Percentiles rank a stretch among this genome's conserved stretches.
Evolutionary conservation across 2,113 vertebrate genomes (phyloP).

Genomic region (Mobula hypostoma): DNA sequence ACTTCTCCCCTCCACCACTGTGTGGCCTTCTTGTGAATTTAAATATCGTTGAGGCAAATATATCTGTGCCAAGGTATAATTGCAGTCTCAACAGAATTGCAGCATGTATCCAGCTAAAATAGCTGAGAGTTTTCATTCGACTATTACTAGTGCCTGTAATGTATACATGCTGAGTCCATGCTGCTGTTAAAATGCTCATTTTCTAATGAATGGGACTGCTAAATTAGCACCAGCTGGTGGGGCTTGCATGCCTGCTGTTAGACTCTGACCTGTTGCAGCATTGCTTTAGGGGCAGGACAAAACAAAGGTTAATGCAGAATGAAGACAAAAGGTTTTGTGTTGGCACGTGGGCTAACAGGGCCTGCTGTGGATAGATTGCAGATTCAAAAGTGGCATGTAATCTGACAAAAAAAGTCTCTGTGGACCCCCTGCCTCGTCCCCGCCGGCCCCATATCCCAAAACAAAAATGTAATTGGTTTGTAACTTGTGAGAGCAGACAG

Average conservation of each 20-base stretch:
- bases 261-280: neutral
- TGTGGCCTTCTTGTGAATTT: neutral
- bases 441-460: neutral
- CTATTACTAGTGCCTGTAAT: neutral
- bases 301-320: conserved; percentile 16
- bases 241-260: neutral
- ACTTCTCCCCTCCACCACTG: no score
- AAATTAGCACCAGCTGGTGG: conserved; percentile 4
- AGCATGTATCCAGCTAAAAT: neutral
- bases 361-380: neutral
- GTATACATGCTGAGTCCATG: neutral
- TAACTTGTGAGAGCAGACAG: neutral
- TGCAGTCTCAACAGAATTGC: neutral
- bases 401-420: conserved; percentile 5
- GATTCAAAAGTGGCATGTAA: conserved; percentile 21
- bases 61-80: neutral
- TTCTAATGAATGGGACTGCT: neutral
- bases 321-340: conserved; percentile 22
- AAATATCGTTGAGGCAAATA: neutral
- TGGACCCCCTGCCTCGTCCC: neutral
- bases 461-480: neutral
- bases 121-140: neutral
- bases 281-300: neutral
- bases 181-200: neutral
- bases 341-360: neutral